Conservation (phyloP, 2,888 invertebrate species). For the Ischnura elegans region DNA sequence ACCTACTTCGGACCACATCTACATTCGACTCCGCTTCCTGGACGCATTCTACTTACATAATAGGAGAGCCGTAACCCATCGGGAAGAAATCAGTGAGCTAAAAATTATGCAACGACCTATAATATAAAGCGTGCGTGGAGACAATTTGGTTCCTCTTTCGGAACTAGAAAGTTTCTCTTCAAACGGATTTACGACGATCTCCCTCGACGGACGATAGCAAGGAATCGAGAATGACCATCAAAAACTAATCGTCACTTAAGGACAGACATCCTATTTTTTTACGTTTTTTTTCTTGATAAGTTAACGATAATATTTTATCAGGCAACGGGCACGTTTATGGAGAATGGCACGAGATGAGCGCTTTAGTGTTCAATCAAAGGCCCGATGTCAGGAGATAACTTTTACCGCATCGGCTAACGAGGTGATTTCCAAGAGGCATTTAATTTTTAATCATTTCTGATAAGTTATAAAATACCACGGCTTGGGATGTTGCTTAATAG, state of each 20-base stretch:
- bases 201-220: not conserved
- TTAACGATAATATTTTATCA: not conserved
- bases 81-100: not conserved
- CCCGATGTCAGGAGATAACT: not conserved
- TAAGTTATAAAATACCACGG: not conserved
- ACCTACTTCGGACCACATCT: not conserved
- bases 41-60: constrained; percentile 29
- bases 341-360: not conserved
- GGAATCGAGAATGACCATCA: not conserved
- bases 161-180: not conserved
- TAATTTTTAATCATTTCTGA: not conserved
- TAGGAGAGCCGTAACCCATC: not conserved
- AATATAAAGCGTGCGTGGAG: constrained; percentile 16
- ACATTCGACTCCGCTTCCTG: not conserved
- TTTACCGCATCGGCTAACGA: not conserved
- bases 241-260: not conserved
- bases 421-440: not conserved
- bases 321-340: not conserved
- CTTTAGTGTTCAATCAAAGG: not conserved
- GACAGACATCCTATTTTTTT: not conserved
- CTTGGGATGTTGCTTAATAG: not conserved
- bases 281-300: not conserved
- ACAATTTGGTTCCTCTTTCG: not conserved
- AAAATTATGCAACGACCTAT: constrained; percentile 42
- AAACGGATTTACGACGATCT: not conserved